Percentiles rank a stretch among this genome's conserved stretches.
These are phyloP conservation scores for Thaleichthys pacificus DNA, from an alignment of 2,797 vertebrate genomes.

Conservation along the genomic window DNA sequence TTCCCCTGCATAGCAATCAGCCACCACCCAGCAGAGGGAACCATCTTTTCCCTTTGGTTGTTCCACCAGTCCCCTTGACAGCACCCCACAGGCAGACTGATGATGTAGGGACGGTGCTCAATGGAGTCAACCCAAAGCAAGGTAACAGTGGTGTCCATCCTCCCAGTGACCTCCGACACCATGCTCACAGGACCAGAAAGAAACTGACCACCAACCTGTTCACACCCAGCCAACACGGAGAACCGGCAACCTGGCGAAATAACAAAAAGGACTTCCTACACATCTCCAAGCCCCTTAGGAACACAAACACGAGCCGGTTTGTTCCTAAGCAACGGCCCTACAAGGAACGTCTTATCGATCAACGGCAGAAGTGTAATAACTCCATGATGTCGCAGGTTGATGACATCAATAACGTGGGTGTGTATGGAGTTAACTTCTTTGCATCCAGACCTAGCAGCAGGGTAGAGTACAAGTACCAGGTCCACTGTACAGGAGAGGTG, in stretches of 20 bases:
- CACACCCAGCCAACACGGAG: conserved; percentile 1
- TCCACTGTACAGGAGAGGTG: background rate
- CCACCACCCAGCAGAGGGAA: conserved; percentile 4
- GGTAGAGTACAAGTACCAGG: background rate
- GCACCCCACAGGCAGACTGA: conserved; percentile 9
- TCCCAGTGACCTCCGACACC: conserved; percentile 6
- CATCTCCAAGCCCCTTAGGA: conserved; percentile 35
- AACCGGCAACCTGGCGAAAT: background rate
- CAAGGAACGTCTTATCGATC: conserved; percentile 2
- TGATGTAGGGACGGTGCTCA: conserved; percentile 30
- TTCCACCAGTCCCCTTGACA: no score
- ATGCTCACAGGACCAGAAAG: background rate
- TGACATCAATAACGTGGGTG: background rate
- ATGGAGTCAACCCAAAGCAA: conserved; percentile 38
- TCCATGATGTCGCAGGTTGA: background rate
- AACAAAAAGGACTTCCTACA: conserved; percentile 31
- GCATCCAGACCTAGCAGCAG: conserved; percentile 6
- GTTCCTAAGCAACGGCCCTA: conserved; percentile 5
- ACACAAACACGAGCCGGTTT: background rate
- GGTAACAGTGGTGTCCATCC: background rate
- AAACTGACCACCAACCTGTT: background rate
- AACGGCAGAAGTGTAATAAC: background rate
- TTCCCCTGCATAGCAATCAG: background rate
- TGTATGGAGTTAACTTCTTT: background rate
- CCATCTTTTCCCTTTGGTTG: background rate